Conservation (phyloP, 2,797 vertebrate genomes). For the Melanotaenia boesemani region DNA sequence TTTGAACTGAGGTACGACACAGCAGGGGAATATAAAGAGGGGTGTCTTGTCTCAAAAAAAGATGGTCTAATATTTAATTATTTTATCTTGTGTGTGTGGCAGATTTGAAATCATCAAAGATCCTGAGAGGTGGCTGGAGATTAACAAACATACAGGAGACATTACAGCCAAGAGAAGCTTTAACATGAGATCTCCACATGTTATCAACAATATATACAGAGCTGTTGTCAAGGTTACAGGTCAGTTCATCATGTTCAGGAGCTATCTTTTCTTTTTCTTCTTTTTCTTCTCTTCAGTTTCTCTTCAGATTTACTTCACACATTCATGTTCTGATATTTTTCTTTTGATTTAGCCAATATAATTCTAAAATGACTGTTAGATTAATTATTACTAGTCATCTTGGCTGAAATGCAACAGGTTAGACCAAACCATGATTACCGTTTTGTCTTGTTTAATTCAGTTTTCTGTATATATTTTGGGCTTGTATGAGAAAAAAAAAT, state of each 20-base stretch:
- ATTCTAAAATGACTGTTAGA: neutral
- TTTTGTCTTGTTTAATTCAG: neutral
- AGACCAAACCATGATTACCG: neutral
- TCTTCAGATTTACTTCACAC: neutral
- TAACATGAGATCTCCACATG: constrained; percentile 85
- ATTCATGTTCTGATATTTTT: neutral
- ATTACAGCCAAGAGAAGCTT: constrained; percentile 84
- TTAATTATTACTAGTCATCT: no score
- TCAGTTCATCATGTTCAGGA: constrained; percentile 68
- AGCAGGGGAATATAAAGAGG: neutral
- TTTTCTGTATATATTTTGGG: neutral
- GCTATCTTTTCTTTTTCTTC: neutral
- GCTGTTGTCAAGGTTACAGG: constrained; percentile 88
- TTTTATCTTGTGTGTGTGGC: constrained; percentile 22
- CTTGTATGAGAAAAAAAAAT: neutral
- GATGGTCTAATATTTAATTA: neutral
- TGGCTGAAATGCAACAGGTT: neutral
- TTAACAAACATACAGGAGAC: constrained; percentile 84
- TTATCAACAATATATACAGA: constrained; percentile 87
- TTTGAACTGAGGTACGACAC: constrained; percentile 86
- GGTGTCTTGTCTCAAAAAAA: neutral
- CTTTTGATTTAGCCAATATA: neutral
- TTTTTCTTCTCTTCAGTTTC: neutral
- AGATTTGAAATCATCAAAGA: constrained; percentile 90
- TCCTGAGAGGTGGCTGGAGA: constrained; percentile 89